Conservation (phyloP, 2,797 vertebrate genomes). For the Zenarchopterus dispar region DNA sequence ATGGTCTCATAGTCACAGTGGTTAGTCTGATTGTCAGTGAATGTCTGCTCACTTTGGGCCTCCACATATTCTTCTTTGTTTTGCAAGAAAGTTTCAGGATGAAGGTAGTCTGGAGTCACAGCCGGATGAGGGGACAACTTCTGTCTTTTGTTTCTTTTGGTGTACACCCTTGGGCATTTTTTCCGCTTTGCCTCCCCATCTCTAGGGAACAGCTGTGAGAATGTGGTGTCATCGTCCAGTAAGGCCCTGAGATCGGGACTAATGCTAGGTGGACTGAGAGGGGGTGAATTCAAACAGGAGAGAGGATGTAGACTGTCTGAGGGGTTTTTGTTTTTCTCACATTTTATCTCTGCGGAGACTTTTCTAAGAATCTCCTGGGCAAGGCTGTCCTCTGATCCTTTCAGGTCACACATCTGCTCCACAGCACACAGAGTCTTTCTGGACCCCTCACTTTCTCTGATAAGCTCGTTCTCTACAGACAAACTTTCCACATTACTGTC, state of each 20-base stretch:
- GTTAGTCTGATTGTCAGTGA: constrained; percentile 79
- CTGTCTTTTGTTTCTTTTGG: constrained; percentile 88
- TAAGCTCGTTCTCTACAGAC: constrained; percentile 53
- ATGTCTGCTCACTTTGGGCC: constrained; percentile 74
- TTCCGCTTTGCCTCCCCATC: constrained; percentile 86
- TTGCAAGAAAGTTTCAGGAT: constrained; percentile 56
- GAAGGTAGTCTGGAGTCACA: constrained; percentile 32
- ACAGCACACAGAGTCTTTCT: constrained; percentile 5
- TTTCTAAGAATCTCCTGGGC: constrained; percentile 69
- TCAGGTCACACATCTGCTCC: constrained; percentile 57
- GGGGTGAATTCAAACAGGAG: constrained; percentile 62
- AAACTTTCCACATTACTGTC: constrained; percentile 36
- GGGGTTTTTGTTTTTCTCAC: constrained; percentile 64
- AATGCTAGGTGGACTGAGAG: constrained; percentile 64
- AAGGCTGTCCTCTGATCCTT: constrained; percentile 57
- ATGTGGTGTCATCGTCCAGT: constrained; percentile 88
- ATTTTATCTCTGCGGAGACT: constrained; percentile 73
- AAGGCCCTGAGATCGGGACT: constrained; percentile 80
- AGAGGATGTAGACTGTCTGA: constrained; percentile 54
- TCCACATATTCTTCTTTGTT: constrained; percentile 73
- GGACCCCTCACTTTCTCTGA: constrained; percentile 46
- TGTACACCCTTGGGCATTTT: constrained; percentile 91
- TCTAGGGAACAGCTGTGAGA: constrained; percentile 91
- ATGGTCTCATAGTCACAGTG: constrained; percentile 85
- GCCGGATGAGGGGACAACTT: constrained; percentile 61